Conservation (phyloP, 2,888 invertebrate genomes). For the Drosophila buzzatii region DNA sequence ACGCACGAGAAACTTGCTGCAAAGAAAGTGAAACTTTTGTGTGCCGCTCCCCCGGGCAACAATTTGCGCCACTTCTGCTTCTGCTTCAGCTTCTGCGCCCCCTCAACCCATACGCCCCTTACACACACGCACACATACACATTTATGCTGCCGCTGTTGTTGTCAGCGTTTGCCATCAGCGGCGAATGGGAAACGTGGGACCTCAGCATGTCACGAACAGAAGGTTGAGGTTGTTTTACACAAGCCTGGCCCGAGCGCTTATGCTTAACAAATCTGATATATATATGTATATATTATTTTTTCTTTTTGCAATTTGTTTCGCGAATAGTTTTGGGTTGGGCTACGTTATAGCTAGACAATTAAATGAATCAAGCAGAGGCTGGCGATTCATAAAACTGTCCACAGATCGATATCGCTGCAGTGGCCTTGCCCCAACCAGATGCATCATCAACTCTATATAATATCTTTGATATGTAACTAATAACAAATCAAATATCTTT, state of each 20-base stretch:
- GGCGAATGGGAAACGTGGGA: conserved; percentile 60
- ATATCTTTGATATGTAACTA: background rate
- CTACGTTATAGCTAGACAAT: conserved; percentile 68
- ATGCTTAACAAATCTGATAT: conserved; percentile 28
- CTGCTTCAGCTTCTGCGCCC: conserved; percentile 24
- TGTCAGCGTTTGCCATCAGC: conserved; percentile 15
- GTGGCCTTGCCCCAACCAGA: conserved; percentile 62
- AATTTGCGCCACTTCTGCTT: conserved; percentile 37
- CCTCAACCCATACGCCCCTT: background rate
- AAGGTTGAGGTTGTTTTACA: conserved; percentile 77
- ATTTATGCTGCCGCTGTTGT: conserved; percentile 20
- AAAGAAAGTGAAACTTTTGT: conserved; percentile 82
- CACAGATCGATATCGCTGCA: conserved; percentile 46
- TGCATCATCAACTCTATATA: conserved; percentile 11
- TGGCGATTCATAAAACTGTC: conserved; percentile 49
- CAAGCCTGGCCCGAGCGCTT: conserved; percentile 38
- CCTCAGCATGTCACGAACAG: conserved; percentile 73
- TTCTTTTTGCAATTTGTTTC: conserved; percentile 22
- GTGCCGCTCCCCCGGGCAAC: conserved; percentile 52
- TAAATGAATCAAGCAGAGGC: conserved; percentile 55
- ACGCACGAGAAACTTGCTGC: conserved; percentile 72
- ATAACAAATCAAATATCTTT: background rate
- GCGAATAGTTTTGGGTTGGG: conserved; percentile 60
- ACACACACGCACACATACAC: conserved; percentile 2
- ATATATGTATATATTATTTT: conserved; percentile 2